Evolutionary conservation across 2,888 invertebrate genomes (phyloP).

Genomic region (Drosophila setosimentum): DNA sequence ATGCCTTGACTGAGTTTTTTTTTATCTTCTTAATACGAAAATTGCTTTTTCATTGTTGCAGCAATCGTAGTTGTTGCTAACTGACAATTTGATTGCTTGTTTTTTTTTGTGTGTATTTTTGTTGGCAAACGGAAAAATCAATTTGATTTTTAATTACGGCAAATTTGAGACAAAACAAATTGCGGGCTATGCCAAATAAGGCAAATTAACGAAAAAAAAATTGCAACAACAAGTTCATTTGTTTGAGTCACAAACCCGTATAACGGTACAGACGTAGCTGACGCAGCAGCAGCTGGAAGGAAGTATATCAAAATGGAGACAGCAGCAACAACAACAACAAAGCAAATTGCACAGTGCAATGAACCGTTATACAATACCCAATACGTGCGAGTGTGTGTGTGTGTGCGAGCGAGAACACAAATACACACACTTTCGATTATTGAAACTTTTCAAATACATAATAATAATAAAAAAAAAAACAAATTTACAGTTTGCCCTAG

Average conservation of each 20-base stretch:
- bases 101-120: slow-evolving; percentile 22
- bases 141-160: slow-evolving; percentile 76
- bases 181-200: slow-evolving; percentile 66
- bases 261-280: slow-evolving; percentile 65
- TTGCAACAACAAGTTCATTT: slow-evolving; percentile 41
- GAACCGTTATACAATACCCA: slow-evolving; percentile 67
- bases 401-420: slow-evolving; percentile 44
- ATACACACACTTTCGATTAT: slow-evolving; percentile 67
- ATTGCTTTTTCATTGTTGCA: slow-evolving; percentile 72
- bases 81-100: slow-evolving; percentile 59
- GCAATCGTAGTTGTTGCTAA: slow-evolving; percentile 54
- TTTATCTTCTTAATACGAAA: slow-evolving; percentile 61
- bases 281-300: slow-evolving; percentile 63
- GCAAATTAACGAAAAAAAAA: slow-evolving; percentile 45
- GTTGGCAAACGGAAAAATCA: slow-evolving; percentile 67
- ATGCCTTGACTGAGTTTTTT: slow-evolving; percentile 75
- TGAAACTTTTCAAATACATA: slow-evolving; percentile 62
- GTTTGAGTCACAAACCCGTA: slow-evolving; percentile 72
- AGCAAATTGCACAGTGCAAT: slow-evolving; percentile 52
- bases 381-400: slow-evolving; percentile 12
- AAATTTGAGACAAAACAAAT: slow-evolving; percentile 76
- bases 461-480: slow-evolving; percentile 1
- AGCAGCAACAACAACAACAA: slow-evolving; percentile 39
- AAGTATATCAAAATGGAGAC: slow-evolving; percentile 55
- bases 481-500: slow-evolving; percentile 26